Evolutionary conservation across 1,140 invertebrate genomes (phyloP), one percentile per base, ranked within the genome.

Genomic region (Apis florea): DNA sequence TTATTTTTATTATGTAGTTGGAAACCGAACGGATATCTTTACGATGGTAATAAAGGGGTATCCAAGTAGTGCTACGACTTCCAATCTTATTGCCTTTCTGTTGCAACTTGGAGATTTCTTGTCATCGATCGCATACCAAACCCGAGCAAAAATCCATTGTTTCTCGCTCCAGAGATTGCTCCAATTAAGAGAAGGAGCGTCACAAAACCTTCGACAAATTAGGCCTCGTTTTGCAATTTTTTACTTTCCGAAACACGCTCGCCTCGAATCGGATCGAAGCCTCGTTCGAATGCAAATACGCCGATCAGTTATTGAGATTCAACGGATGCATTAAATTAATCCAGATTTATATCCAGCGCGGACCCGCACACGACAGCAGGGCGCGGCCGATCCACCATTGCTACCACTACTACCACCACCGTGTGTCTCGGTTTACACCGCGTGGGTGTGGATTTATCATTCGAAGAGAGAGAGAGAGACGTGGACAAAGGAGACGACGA

Each of bases 371-470:
- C 0, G 21, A 56, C 19, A 47, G 17, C n/a, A 58, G n/a, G 73
- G 82, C 78, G 82, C 82, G 73, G 82, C 51, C 84, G 80, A 87
- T 77, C 26, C 78, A 76, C 74, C 10, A 21, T 9, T 49, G 49
- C 31, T 0, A 40, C 31, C 31, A 61, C 51, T 47, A 73, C 67
- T 84, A 67, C 63, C 79, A 31, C 56, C 56, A 5, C 24, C 61
- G 53, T 47, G 56, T 79, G 68, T 81, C 82, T 88, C 86, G 84
- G 77, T 88, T 88, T 88, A 88, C 87, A 88, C 64, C 76, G 86
- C 86, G 86, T 88, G 87, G 87, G 87, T 81, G 87, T 88, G 83
- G 86, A 88, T 88, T 88, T 88, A 88, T 88, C 87, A 75, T 87
- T 83, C 76, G 19, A 12, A 58, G 21, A 31, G 58, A 49, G 19